Evolutionary conservation across 2,888 invertebrate genomes (phyloP).

Genomic region (Tineola bisselliella): DNA sequence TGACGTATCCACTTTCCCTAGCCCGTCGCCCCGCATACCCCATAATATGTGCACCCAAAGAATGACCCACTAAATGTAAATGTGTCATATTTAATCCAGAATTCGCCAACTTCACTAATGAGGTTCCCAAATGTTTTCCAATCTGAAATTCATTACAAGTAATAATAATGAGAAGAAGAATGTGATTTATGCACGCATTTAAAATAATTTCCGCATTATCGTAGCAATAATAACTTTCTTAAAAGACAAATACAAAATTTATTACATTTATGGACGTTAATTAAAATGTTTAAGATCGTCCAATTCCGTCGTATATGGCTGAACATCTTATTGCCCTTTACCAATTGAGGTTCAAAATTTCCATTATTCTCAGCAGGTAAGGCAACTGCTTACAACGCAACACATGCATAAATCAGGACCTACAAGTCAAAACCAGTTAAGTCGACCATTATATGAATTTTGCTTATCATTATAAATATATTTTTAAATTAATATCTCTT

Average conservation of each 20-base stretch:
- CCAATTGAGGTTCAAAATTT: not conserved
- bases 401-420: no score
- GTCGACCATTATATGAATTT: no score
- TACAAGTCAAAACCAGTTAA: no score
- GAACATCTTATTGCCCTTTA: not conserved
- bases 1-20: conserved; percentile 30
- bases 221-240: no score
- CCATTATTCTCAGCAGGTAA: not conserved
- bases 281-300: no score
- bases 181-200: no score
- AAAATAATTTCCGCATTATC: no score
- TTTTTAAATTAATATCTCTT: no score
- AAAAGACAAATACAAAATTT: no score
- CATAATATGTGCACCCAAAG: conserved; percentile 54
- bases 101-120: conserved; percentile 31
- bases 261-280: no score
- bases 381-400: not conserved
- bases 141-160: conserved; percentile 28
- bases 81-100: conserved; percentile 39
- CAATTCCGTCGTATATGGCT: not conserved
- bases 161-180: not conserved
- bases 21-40: conserved; percentile 41
- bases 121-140: conserved; percentile 33
- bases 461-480: no score
- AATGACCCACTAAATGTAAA: conserved; percentile 52